These are phyloP conservation scores for Cyaniris semiargus DNA, from an alignment of 2,888 invertebrate genomes.

Conservation along the genomic window DNA sequence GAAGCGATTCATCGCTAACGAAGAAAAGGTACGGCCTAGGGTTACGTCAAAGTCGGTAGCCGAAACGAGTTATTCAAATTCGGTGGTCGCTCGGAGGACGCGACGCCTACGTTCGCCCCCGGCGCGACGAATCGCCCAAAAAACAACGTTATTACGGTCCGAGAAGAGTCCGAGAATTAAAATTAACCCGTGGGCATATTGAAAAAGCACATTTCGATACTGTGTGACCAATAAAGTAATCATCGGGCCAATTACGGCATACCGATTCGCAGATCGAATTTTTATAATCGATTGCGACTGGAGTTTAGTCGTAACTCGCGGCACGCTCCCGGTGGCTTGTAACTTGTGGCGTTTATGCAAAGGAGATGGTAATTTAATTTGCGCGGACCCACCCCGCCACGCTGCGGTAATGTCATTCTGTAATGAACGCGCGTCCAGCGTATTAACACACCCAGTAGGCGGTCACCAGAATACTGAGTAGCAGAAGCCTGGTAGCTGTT, in stretches of 20 bases:
- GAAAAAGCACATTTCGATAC: constrained; percentile 54
- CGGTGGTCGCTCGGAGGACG: constrained; percentile 55
- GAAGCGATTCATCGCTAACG: constrained; percentile 47
- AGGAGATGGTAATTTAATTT: constrained; percentile 73
- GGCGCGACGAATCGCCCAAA: constrained; percentile 43
- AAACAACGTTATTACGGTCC: constrained; percentile 44
- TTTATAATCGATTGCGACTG: constrained; percentile 70
- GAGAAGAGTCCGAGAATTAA: constrained; percentile 51
- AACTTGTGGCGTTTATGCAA: constrained; percentile 66
- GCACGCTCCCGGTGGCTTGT: constrained; percentile 48
- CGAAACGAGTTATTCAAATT: constrained; percentile 77
- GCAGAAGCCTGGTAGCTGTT: not conserved
- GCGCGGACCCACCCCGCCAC: constrained; percentile 49
- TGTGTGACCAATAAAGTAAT: constrained; percentile 74
- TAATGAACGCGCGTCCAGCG: not conserved
- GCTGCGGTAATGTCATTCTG: constrained; percentile 28
- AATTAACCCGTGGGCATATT: constrained; percentile 53
- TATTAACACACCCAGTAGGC: constrained; percentile 32
- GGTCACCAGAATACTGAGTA: not conserved
- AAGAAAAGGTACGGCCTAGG: constrained; percentile 58
- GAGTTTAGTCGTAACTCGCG: constrained; percentile 51
- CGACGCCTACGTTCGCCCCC: constrained; percentile 56
- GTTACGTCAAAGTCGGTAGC: constrained; percentile 69
- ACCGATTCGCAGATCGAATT: constrained; percentile 67
- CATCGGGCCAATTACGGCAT: constrained; percentile 69